A percentile compares a stretch with the other conserved stretches of the same genome.
Conservation (phyloP, 2,113 vertebrate species). For the Telmatochromis brichardi region DNA sequence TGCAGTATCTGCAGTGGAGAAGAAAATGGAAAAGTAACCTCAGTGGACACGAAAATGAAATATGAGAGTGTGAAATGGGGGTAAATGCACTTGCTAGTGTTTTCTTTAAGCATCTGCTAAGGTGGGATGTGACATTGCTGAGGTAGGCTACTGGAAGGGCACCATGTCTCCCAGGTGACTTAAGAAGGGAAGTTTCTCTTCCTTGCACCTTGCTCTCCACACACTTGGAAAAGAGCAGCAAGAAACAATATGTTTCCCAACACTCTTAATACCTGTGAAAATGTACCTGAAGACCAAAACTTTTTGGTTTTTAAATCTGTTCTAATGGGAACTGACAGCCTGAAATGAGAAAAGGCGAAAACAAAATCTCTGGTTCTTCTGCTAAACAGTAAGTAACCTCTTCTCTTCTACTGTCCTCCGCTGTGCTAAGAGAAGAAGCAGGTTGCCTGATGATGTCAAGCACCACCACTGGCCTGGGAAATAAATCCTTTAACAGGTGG, state of each 20-base stretch:
- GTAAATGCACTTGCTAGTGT: conserved; percentile 60
- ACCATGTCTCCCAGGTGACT: conserved; percentile 53
- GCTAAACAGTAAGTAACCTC: not conserved
- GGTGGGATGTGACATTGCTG: conserved; percentile 64
- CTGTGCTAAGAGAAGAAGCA: conserved; percentile 25
- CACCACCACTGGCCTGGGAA: conserved; percentile 51
- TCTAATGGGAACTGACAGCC: not conserved
- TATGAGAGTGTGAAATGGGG: conserved; percentile 64
- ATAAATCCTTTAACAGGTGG: conserved; percentile 68
- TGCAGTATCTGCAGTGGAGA: conserved; percentile 42
- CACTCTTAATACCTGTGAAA: conserved; percentile 8
- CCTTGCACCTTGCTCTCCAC: not conserved
- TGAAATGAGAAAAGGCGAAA: not conserved
- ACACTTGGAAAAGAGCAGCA: not conserved
- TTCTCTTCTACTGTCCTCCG: not conserved
- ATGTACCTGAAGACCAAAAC: not conserved
- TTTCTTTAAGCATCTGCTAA: conserved; percentile 67
- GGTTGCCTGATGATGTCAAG: conserved; percentile 47
- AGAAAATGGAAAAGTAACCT: conserved; percentile 55
- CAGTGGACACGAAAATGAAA: conserved; percentile 60
- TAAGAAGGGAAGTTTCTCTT: conserved; percentile 28
- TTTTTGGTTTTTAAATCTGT: not conserved
- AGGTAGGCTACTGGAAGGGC: conserved; percentile 60
- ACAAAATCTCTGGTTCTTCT: not conserved
- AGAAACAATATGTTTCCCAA: conserved; percentile 6